These are phyloP conservation scores for Steinernema feltiae DNA, from an alignment of 1,140 invertebrate species.

Conservation along the genomic window DNA sequence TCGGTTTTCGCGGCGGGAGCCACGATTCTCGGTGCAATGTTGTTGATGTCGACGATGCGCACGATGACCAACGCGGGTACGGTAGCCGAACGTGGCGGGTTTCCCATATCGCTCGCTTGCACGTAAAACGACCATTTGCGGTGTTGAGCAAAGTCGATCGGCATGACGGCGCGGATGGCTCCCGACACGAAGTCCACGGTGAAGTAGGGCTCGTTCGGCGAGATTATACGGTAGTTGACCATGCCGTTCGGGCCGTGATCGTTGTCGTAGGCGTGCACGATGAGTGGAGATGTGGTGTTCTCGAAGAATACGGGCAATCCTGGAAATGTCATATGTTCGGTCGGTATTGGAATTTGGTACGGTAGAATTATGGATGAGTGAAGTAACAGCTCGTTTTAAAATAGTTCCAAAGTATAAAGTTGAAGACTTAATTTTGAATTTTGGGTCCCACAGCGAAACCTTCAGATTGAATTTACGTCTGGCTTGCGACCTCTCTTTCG, in stretches of 20 bases:
- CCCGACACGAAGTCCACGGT: constrained; percentile 36
- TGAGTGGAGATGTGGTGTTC: constrained; percentile 26
- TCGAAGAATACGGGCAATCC: constrained; percentile 23
- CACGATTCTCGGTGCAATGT: not conserved
- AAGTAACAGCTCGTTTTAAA: too few species aligned
- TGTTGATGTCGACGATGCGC: constrained; percentile 8
- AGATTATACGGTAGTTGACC: constrained; percentile 82
- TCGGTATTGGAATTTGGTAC: too few species aligned
- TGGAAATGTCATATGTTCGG: not conserved
- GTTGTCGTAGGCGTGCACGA: constrained; percentile 79
- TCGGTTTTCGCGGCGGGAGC: not conserved
- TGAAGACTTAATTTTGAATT: too few species aligned
- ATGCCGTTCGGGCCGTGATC: constrained; percentile 89
- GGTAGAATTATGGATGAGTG: too few species aligned
- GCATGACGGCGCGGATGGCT: constrained; percentile 27
- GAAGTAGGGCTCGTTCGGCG: constrained; percentile 35
- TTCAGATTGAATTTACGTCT: too few species aligned
- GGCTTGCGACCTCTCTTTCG: too few species aligned
- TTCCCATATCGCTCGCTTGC: constrained; percentile 35
- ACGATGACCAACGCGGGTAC: constrained; percentile 19
- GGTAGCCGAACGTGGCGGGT: constrained; percentile 24
- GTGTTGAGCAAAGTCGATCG: constrained; percentile 34
- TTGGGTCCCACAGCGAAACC: too few species aligned
- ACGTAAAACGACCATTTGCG: constrained; percentile 36
- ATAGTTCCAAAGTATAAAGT: too few species aligned